These are phyloP conservation scores for Passer montanus DNA, from an alignment of 2,113 vertebrate species.

Conservation along the genomic window DNA sequence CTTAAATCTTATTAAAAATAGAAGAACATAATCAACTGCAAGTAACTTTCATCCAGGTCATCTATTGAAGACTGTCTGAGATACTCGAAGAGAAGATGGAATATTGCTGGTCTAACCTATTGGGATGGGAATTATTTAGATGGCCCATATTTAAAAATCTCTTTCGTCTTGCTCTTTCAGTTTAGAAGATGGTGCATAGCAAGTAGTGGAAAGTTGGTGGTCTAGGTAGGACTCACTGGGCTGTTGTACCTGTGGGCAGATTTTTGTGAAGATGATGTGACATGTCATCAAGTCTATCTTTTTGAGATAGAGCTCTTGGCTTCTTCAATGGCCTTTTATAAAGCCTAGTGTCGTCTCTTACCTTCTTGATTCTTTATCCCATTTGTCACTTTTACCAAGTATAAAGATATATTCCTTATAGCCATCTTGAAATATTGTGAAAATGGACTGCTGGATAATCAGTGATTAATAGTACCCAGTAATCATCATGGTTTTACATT, in stretches of 20 bases:
- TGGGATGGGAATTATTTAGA: not conserved
- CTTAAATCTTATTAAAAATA: not conserved
- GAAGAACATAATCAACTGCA: not conserved
- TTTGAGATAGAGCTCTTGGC: not conserved
- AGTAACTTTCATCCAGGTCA: not conserved
- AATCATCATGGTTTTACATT: not conserved
- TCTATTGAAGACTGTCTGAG: not conserved
- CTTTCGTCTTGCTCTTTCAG: not conserved
- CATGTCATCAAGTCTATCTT: not conserved
- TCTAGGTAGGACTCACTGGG: not conserved
- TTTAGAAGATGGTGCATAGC: not conserved
- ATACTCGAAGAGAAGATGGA: not conserved
- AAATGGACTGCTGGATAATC: not conserved
- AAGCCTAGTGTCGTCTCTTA: not conserved
- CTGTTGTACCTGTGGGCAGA: not conserved
- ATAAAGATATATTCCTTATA: not conserved
- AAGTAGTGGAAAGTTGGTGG: not conserved
- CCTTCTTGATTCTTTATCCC: not conserved
- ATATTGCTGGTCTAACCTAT: not conserved
- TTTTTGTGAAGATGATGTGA: not conserved
- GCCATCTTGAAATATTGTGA: not conserved
- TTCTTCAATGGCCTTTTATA: not conserved
- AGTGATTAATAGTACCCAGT: not conserved
- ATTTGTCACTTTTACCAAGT: not conserved
- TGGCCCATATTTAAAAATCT: not conserved